phyloP scores from a whole-genome alignment of 2,888 invertebrate species.

The Acrobasis suavella region DNA sequence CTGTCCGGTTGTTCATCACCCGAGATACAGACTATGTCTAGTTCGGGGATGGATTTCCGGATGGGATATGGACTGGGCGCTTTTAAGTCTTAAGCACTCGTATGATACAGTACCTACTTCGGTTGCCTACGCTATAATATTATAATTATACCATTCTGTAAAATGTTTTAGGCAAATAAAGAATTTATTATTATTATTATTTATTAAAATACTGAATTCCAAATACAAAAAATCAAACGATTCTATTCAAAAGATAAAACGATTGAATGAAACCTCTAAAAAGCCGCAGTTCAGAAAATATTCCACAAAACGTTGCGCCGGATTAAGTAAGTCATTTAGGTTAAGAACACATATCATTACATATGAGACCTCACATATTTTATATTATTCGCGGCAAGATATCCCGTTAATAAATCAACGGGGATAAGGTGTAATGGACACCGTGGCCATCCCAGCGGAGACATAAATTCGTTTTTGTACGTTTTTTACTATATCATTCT shows the following conservation, averaged over 20 bases:
- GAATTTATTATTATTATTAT: too few species aligned
- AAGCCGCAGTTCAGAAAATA: not conserved
- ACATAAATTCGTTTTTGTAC: conserved; percentile 74
- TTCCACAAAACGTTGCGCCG: not conserved
- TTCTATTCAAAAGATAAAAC: not conserved
- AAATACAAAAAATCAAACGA: not conserved
- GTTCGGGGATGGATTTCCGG: too few species aligned
- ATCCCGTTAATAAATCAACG: conserved; percentile 73
- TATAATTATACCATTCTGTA: too few species aligned
- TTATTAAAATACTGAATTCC: too few species aligned
- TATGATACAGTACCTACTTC: too few species aligned
- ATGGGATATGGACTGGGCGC: too few species aligned
- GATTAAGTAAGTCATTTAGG: conserved; percentile 11
- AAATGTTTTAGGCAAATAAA: too few species aligned
- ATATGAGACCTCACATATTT: conserved; percentile 59
- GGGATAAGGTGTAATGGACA: conserved; percentile 78
- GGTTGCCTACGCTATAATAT: too few species aligned
- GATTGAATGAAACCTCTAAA: conserved; percentile 1
- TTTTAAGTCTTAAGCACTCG: too few species aligned
- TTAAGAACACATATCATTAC: conserved; percentile 43
- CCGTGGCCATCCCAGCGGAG: conserved; percentile 65
- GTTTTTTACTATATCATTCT: conserved; percentile 72
- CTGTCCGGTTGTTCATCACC: too few species aligned
- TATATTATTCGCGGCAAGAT: conserved; percentile 62
- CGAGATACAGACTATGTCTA: too few species aligned